phyloP scores from a whole-genome alignment of 92 coral and sea anemone genomes.

The Epizoanthus ramosus region DNA sequence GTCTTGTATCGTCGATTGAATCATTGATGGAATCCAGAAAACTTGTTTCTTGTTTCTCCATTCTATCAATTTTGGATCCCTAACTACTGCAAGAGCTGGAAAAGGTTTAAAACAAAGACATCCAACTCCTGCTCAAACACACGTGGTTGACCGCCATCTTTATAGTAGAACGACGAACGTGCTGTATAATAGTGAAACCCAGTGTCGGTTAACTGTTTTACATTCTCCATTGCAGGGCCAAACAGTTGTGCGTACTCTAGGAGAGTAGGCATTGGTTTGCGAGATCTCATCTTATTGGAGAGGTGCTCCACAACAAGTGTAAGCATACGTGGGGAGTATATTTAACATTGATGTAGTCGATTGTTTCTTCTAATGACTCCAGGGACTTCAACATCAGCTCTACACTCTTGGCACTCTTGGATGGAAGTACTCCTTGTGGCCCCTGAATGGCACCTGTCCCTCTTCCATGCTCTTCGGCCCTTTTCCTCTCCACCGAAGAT shows the following conservation, averaged over 20 bases:
- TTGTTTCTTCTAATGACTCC: conserved; percentile 11
- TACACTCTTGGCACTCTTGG: conserved; percentile 47
- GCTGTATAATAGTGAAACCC: conserved; percentile 57
- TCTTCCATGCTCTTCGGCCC: conserved; percentile 38
- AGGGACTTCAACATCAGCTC: conserved; percentile 41
- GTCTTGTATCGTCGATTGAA: not conserved
- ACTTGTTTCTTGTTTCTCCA: not conserved
- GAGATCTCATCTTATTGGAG: conserved; percentile 54
- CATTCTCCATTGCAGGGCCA: conserved; percentile 54
- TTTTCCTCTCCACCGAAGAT: conserved; percentile 46
- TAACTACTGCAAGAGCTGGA: not conserved
- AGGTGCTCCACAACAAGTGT: conserved; percentile 56
- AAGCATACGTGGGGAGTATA: conserved; percentile 32
- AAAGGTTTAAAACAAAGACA: too few species aligned
- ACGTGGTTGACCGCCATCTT: too few species aligned
- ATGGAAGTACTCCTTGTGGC: conserved; percentile 50
- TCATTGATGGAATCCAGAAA: not conserved
- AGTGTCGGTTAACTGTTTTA: conserved; percentile 47
- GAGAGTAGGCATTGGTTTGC: conserved; percentile 54
- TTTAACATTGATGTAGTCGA: conserved; percentile 37
- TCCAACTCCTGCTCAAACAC: too few species aligned
- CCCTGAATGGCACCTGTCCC: conserved; percentile 45
- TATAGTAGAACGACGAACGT: conserved; percentile 40
- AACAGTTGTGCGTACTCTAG: conserved; percentile 55
- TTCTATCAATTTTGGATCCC: not conserved